These are phyloP conservation scores for Syngnathus scovelli DNA, from an alignment of 2,113 vertebrate genomes.

Conservation along the genomic window DNA sequence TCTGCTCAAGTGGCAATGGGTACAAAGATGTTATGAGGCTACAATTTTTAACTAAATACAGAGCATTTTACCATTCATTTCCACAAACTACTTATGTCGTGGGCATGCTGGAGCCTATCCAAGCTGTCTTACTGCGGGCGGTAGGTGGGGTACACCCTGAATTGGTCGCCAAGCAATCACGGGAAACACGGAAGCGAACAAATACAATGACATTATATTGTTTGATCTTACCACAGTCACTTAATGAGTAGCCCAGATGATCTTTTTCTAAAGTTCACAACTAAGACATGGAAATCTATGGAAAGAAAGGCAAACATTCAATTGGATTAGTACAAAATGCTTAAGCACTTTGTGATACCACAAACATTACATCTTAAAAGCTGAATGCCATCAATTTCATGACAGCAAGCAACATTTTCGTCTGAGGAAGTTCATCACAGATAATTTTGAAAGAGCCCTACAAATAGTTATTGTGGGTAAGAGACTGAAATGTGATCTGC, in stretches of 20 bases:
- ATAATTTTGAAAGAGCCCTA: background rate
- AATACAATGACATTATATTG: background rate
- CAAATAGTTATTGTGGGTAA: background rate
- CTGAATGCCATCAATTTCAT: background rate
- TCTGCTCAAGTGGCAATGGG: too few relatives aligned
- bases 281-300: constrained; percentile 67
- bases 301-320: constrained; percentile 28
- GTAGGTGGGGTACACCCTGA: too few relatives aligned
- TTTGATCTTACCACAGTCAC: constrained; percentile 51
- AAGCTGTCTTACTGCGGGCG: too few relatives aligned
- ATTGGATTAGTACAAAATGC: constrained; percentile 20
- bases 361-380: background rate
- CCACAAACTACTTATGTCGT: too few relatives aligned
- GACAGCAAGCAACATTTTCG: background rate
- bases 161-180: too few relatives aligned
- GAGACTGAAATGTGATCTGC: background rate
- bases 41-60: background rate
- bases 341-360: background rate
- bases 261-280: constrained; percentile 46
- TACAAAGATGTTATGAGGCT: background rate
- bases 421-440: too few relatives aligned
- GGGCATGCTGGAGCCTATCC: too few relatives aligned
- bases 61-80: too few relatives aligned
- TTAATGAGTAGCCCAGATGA: constrained; percentile 38
- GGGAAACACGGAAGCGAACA: background rate